Conservation (phyloP, 2,113 vertebrate genomes). For the Phylloscopus whistleri region DNA sequence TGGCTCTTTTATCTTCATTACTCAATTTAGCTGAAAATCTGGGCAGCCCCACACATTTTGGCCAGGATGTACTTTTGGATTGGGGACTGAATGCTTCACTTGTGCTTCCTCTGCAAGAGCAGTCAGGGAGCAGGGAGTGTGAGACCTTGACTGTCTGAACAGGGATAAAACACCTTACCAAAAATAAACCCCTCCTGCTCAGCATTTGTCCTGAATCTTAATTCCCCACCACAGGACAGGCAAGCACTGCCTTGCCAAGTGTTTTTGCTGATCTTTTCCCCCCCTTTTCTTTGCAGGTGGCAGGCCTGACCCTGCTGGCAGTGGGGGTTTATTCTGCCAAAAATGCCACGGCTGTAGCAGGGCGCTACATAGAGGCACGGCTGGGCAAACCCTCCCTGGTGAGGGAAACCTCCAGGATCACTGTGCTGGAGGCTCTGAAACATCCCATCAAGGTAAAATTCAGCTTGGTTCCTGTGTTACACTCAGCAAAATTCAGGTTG, state of each 20-base stretch:
- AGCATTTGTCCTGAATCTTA: background rate
- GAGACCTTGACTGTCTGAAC: background rate
- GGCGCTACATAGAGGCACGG: constrained; percentile 88
- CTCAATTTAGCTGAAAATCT: background rate
- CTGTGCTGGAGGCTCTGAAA: constrained; percentile 83
- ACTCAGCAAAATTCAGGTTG: background rate
- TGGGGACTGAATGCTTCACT: background rate
- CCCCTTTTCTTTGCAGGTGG: constrained; percentile 74
- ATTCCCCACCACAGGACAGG: background rate
- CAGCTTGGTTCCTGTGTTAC: rapidly evolving
- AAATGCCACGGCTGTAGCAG: constrained; percentile 85
- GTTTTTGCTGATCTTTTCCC: background rate
- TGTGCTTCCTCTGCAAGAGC: background rate
- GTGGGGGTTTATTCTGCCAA: constrained; percentile 91
- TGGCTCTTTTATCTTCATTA: background rate
- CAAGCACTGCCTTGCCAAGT: background rate
- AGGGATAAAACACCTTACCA: background rate
- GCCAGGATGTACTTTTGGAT: background rate
- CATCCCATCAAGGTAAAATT: constrained; percentile 86
- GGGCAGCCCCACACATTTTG: background rate
- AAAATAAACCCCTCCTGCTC: background rate
- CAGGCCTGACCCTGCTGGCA: constrained; percentile 89
- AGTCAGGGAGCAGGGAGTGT: background rate
- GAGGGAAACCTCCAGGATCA: constrained; percentile 90
- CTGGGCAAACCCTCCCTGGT: constrained; percentile 93